Evolutionary conservation across 1,140 invertebrate genomes (phyloP), one percentile per base, ranked within the genome.

Genomic region (Trialeurodes vaporariorum): DNA sequence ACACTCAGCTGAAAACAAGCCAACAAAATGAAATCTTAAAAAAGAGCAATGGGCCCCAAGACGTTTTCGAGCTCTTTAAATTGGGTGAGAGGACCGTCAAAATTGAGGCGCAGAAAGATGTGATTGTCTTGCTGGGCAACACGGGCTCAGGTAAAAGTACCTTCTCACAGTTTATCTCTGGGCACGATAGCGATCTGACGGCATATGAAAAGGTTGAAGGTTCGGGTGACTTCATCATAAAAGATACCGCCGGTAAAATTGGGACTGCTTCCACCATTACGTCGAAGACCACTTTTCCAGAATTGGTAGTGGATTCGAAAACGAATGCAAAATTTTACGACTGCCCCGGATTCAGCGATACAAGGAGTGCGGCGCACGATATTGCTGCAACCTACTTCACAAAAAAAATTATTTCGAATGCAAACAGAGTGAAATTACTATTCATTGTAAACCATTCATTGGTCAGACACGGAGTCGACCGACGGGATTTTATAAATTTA

Each of bases 331-430:
- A 25, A 26, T 70, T 70, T 34, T 72, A 71, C 61, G 73, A 74
- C 66, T 67, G 64, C 26, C 73, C 73, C 2, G 73, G 73, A 22
- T 74, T 74, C 68, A 65, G 63, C 24, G 73, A 74, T 64, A 73
- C 69, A 1, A 61, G 73, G 1, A 63, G 49, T n/a, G 25, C 65
- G n/a, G 63, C 60, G 25, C 61, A 64, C 26, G 73, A 74, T 21
- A 72, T 74, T n/a, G 69, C 69, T 1, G 64, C 64, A 1, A 65
- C 69, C 13, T 72, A 67, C 63, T 73, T 73, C 61, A 70, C 71
- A 1, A 72, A 71, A 60, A 69, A 67, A 25, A 59, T 73, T 0
- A 40, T 70, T 1, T 62, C 67, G 27, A 65, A 66, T 49, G 63
- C 61, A 2, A 26, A 66, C 25, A 60, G 63, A 5, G 63, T 73